Conservation (phyloP, 1,140 invertebrate genomes). For the Bilobella aurantiaca region DNA sequence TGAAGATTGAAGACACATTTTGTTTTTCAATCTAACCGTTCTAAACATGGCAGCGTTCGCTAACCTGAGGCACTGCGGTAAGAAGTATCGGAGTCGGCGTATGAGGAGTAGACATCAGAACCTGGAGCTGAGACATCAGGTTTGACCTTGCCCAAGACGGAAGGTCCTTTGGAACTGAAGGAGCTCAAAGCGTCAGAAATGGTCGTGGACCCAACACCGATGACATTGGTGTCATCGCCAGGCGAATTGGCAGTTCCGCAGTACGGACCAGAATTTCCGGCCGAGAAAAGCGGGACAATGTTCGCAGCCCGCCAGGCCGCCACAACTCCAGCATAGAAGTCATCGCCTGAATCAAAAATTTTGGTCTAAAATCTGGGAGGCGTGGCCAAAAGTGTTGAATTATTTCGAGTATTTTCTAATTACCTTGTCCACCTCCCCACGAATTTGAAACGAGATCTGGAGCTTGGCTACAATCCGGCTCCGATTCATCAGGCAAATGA, state of each 20-base stretch:
- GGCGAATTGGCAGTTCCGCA: not conserved
- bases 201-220: not conserved
- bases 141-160: not conserved
- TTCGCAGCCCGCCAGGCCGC: not conserved
- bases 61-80: not conserved
- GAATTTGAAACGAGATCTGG: constrained; percentile 14
- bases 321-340: too few relatives aligned
- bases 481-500: not conserved
- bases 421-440: constrained; percentile 1
- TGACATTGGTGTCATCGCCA: not conserved
- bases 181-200: not conserved
- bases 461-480: constrained; percentile 7
- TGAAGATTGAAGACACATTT: not conserved
- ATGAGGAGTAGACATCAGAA: constrained; percentile 2
- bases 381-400: too few relatives aligned
- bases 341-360: too few relatives aligned
- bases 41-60: not conserved
- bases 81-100: not conserved
- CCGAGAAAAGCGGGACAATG: not conserved
- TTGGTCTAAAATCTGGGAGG: too few relatives aligned
- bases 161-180: not conserved
- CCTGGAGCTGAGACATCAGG: constrained; percentile 14
- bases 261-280: not conserved
- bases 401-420: not conserved
- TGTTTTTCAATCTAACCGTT: not conserved